These are phyloP conservation scores for Mythimna ferrago DNA, from an alignment of 2,888 invertebrate genomes.

Conservation along the genomic window DNA sequence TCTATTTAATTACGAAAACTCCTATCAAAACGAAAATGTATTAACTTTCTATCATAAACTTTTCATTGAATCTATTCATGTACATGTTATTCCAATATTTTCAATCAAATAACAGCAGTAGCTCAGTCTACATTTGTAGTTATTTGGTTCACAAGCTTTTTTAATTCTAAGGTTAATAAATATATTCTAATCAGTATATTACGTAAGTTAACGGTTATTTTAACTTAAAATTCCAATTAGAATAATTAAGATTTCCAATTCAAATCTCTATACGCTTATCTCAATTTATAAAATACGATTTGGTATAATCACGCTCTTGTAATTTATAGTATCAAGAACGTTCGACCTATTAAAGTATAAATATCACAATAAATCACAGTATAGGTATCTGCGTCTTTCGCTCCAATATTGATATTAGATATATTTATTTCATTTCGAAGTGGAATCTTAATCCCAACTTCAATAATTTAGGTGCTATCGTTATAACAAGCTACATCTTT, in stretches of 20 bases:
- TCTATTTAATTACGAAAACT: slow-evolving; percentile 23
- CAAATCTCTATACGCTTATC: slow-evolving; percentile 42
- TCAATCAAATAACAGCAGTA: slow-evolving; percentile 27
- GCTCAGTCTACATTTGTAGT: slow-evolving; percentile 25
- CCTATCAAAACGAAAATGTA: neutral
- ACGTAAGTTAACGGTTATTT: slow-evolving; percentile 34
- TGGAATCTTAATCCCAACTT: slow-evolving; percentile 20
- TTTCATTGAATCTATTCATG: slow-evolving; percentile 32
- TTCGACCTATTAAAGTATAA: slow-evolving; percentile 24
- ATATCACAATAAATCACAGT: slow-evolving; percentile 33
- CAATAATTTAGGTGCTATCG: slow-evolving; percentile 16
- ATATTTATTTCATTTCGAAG: slow-evolving; percentile 6
- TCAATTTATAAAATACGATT: slow-evolving; percentile 43
- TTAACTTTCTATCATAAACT: slow-evolving; percentile 1
- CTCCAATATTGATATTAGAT: slow-evolving; percentile 26
- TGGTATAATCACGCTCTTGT: slow-evolving; percentile 31
- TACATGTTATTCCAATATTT: slow-evolving; percentile 28
- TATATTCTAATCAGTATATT: slow-evolving; percentile 52
- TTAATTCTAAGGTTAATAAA: slow-evolving; percentile 43
- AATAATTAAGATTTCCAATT: slow-evolving; percentile 58
- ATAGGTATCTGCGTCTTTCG: slow-evolving; percentile 2
- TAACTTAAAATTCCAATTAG: slow-evolving; percentile 50
- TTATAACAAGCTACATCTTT: slow-evolving; percentile 5
- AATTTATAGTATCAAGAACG: slow-evolving; percentile 44
- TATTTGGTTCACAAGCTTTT: slow-evolving; percentile 57